These are phyloP conservation scores for Yponomeuta sedellus DNA, from an alignment of 2,888 invertebrate genomes.

Conservation along the genomic window DNA sequence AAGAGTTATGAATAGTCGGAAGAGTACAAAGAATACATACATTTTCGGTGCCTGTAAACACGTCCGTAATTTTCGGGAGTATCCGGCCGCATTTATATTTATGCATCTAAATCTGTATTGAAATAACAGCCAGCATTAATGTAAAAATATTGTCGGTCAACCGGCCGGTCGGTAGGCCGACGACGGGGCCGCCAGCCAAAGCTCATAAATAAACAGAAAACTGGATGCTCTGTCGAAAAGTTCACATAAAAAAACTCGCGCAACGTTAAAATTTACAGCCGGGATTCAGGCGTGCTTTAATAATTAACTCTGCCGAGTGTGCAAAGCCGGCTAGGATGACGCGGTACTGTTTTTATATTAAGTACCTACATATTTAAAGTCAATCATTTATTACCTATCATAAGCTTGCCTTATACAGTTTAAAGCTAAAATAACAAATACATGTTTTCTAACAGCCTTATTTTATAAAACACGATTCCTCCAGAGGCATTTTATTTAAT, in stretches of 20 bases:
- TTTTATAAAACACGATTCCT: no score
- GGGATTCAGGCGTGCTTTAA: slow-evolving; percentile 65
- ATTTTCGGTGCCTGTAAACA: not conserved
- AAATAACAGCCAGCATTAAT: slow-evolving; percentile 46
- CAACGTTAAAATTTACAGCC: slow-evolving; percentile 67
- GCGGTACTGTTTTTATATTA: not conserved
- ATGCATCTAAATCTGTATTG: slow-evolving; percentile 49
- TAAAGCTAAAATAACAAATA: no score
- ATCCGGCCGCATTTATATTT: slow-evolving; percentile 1
- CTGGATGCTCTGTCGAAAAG: slow-evolving; percentile 72
- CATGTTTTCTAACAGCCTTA: no score
- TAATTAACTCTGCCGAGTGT: slow-evolving; percentile 44
- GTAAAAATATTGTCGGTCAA: slow-evolving; percentile 52
- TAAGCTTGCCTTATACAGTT: no score
- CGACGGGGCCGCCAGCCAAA: slow-evolving; percentile 44
- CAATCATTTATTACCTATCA: not conserved
- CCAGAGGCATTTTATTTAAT: no score
- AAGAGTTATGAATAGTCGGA: not conserved
- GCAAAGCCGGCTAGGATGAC: not conserved
- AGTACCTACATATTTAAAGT: not conserved
- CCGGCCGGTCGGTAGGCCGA: slow-evolving; percentile 46
- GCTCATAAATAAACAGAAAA: slow-evolving; percentile 74
- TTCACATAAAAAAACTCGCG: slow-evolving; percentile 54
- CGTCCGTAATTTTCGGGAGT: not conserved
- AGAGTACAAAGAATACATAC: not conserved